Evolutionary conservation across 2,113 vertebrate species (phyloP).

Genomic region (Hippoglossus stenolepis): DNA sequence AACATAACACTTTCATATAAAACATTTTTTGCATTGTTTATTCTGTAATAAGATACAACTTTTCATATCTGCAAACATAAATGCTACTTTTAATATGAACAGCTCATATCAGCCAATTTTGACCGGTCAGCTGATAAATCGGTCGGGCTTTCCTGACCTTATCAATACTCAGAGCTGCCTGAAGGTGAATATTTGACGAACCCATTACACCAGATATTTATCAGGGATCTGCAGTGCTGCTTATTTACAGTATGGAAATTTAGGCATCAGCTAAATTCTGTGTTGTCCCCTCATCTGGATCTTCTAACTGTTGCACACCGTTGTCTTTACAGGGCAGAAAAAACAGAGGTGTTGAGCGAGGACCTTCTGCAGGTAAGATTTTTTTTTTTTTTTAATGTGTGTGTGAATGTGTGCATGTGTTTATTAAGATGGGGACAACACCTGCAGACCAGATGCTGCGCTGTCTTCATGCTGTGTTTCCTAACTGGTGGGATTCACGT

Average conservation of each 20-base stretch:
- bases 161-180: background rate
- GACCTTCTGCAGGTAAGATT: conserved; percentile 93
- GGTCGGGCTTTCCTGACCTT: background rate
- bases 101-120: too few species aligned
- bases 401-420: background rate
- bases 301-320: conserved; percentile 33
- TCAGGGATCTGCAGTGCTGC: background rate
- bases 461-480: too few species aligned
- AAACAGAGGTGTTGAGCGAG: conserved; percentile 95
- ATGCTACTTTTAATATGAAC: too few species aligned
- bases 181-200: background rate
- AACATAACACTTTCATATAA: too few species aligned
- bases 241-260: background rate
- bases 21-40: too few species aligned
- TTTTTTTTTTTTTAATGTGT: background rate
- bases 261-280: conserved; percentile 1
- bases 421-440: too few species aligned
- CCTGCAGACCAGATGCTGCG: too few species aligned
- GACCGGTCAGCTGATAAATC: too few species aligned
- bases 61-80: too few species aligned
- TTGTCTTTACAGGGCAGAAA: conserved; percentile 89
- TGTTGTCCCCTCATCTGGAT: background rate
- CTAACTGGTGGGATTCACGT: background rate
- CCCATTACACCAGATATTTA: background rate
- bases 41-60: too few species aligned